A percentile compares a stretch with the other conserved stretches of the same genome.
Evolutionary conservation across 2,113 vertebrate genomes (phyloP).

Genomic region (Pterocles gutturalis): DNA sequence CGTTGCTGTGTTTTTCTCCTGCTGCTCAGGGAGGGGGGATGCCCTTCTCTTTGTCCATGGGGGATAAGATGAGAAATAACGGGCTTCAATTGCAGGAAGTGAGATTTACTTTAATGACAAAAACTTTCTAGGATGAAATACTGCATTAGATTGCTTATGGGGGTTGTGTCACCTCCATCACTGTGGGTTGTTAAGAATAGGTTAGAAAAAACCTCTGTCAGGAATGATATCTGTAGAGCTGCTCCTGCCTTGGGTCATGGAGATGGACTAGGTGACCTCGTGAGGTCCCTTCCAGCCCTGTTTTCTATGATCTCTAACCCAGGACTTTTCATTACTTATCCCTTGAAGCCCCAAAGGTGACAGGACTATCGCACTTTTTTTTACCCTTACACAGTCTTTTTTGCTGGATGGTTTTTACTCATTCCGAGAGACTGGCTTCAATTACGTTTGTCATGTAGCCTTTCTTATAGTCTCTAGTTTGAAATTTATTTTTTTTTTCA

Average conservation of each 20-base stretch:
- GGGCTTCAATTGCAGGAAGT: background rate
- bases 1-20: background rate
- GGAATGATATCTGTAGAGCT: background rate
- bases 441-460: background rate
- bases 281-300: background rate
- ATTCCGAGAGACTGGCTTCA: background rate
- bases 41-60: background rate
- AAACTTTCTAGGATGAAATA: background rate
- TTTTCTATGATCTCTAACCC: slow-evolving; percentile 16
- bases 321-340: slow-evolving; percentile 1
- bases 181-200: background rate
- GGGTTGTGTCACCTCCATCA: background rate
- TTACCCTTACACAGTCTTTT: background rate
- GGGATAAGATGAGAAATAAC: background rate
- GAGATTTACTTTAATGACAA: background rate
- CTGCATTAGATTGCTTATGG: background rate
- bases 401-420: background rate
- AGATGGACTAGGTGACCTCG: background rate
- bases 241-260: background rate
- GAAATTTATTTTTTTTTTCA: background rate
- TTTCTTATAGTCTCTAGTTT: background rate
- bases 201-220: slow-evolving; percentile 32
- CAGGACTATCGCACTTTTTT: slow-evolving; percentile 8
- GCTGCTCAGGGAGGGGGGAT: background rate
- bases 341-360: background rate